These are phyloP conservation scores for Microcebus ravelobensis DNA, from an alignment of 2,113 vertebrate genomes.

Conservation along the genomic window DNA sequence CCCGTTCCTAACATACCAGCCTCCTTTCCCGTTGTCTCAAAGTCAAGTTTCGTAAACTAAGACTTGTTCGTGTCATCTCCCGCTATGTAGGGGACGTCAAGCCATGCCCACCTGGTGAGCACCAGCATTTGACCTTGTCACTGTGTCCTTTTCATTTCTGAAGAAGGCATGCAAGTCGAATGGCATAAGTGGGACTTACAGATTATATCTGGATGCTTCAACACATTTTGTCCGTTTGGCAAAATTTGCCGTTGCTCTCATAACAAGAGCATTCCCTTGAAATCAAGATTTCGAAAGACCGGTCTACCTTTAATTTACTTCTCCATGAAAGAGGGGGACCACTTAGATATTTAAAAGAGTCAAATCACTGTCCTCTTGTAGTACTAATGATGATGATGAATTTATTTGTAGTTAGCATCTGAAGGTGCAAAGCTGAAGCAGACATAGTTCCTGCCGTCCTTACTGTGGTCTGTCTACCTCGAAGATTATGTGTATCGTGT, in stretches of 20 bases:
- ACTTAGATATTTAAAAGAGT: not conserved
- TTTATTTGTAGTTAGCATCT: not conserved
- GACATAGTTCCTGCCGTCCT: no score
- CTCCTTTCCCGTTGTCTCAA: not conserved
- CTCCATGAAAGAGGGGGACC: not conserved
- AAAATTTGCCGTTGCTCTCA: not conserved
- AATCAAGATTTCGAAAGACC: not conserved
- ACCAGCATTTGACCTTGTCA: not conserved
- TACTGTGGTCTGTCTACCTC: not conserved
- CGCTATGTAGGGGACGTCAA: not conserved
- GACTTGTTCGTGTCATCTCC: not conserved
- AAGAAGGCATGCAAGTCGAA: not conserved
- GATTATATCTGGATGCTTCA: not conserved
- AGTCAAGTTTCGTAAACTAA: not conserved
- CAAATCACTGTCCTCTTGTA: no score
- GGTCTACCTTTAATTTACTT: not conserved
- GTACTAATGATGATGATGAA: no score
- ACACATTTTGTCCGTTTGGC: not conserved
- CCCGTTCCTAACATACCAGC: not conserved
- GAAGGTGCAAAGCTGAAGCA: not conserved
- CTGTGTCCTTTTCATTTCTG: not conserved
- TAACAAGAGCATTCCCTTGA: not conserved
- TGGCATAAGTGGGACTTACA: not conserved
- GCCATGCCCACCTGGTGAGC: not conserved
- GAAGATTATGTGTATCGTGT: fast-evolving